A percentile compares a stretch with the other conserved stretches of the same genome.
phyloP scores from a whole-genome alignment of 2,797 vertebrate genomes.

The Champsocephalus esox region DNA sequence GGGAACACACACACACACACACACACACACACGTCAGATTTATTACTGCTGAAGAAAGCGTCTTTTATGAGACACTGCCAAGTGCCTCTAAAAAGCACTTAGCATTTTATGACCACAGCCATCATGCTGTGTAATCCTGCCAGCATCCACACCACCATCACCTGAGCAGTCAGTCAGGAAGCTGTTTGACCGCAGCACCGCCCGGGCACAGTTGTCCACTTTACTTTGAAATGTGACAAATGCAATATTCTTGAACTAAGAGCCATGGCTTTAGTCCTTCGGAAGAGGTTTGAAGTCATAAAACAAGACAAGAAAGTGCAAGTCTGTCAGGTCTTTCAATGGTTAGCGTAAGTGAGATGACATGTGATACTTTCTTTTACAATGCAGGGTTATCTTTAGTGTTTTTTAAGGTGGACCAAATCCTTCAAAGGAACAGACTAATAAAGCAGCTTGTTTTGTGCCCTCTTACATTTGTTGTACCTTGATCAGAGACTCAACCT shows the following conservation, averaged over 20 bases:
- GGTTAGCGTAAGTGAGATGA: not conserved
- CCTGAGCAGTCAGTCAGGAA: constrained; percentile 33
- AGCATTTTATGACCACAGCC: constrained; percentile 43
- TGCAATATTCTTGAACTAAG: not conserved
- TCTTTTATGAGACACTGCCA: constrained; percentile 49
- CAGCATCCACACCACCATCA: constrained; percentile 13
- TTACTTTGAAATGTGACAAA: not conserved
- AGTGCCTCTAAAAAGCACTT: constrained; percentile 32
- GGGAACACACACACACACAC: constrained; percentile 22
- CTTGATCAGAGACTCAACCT: not conserved
- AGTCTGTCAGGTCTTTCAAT: not conserved
- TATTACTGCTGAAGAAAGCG: constrained; percentile 45
- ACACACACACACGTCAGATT: constrained; percentile 32
- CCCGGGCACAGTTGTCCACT: not conserved
- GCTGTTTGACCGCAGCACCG: not conserved
- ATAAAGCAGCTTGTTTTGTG: not conserved
- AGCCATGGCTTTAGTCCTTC: not conserved
- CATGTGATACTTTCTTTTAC: not conserved
- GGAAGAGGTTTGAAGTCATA: not conserved
- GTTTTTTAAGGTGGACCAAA: not conserved
- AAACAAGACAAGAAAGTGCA: no score
- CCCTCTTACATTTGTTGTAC: not conserved
- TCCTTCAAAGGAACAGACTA: not conserved
- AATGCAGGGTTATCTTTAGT: not conserved
- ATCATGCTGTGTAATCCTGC: constrained; percentile 22